Conservation (phyloP, 2,797 vertebrate species). For the Fistularia tabacaria region DNA sequence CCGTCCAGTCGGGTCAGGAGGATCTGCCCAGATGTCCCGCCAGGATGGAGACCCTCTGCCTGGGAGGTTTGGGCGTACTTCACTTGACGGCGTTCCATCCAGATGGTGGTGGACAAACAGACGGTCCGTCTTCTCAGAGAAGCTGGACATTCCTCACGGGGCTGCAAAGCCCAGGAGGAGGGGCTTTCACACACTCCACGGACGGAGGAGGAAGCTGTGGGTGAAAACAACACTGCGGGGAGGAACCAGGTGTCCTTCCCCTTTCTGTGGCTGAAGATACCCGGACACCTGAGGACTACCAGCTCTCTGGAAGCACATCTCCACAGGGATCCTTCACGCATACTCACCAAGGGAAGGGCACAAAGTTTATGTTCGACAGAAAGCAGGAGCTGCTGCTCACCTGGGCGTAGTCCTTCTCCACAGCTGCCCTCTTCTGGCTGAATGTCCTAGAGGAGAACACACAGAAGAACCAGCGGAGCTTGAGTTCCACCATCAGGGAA, state of each 20-base stretch:
- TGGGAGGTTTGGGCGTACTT: constrained; percentile 13
- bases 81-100: constrained; percentile 13
- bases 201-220: constrained; percentile 46
- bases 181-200: constrained; percentile 27
- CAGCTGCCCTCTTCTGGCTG: constrained; percentile 91
- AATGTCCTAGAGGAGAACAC: constrained; percentile 76
- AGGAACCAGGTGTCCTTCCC: constrained; percentile 27
- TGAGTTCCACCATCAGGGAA: neutral
- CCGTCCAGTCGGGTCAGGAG: no score
- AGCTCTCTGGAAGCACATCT: no score
- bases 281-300: constrained; percentile 27
- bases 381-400: constrained; percentile 66
- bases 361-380: no score
- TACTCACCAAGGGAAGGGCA: no score
- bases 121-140: constrained; percentile 42
- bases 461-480: neutral
- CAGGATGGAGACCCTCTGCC: no score
- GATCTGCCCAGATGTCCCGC: no score
- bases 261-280: constrained; percentile 7
- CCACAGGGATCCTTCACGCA: no score
- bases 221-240: constrained; percentile 31
- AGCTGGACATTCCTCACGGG: constrained; percentile 60
- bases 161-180: constrained; percentile 42
- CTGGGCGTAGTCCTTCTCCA: constrained; percentile 95
- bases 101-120: constrained; percentile 27